Conservation (phyloP, 2,797 vertebrate genomes). For the Crocodylus rhombifer region DNA sequence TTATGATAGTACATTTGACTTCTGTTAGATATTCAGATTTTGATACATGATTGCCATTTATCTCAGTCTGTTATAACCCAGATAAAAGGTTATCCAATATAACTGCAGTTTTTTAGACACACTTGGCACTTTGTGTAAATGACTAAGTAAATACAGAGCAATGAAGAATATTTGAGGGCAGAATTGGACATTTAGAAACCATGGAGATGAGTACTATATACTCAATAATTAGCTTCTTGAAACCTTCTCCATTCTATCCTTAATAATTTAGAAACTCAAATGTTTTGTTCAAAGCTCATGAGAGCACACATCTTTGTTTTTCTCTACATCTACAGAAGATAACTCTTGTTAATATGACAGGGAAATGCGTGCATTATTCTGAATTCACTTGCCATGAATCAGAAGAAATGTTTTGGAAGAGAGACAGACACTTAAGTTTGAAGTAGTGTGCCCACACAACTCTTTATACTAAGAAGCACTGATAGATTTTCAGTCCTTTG, state of each 20-base stretch:
- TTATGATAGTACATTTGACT: background rate
- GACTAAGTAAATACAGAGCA: background rate
- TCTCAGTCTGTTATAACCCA: background rate
- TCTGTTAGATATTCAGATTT: background rate
- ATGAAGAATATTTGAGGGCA: background rate
- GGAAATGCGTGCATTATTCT: background rate
- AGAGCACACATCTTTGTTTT: background rate
- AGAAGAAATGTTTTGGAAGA: background rate
- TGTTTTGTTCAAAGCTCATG: background rate
- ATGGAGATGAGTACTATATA: background rate
- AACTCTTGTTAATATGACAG: background rate
- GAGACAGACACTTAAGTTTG: background rate
- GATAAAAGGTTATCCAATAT: background rate
- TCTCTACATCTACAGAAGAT: background rate
- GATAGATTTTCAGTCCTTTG: too few relatives aligned
- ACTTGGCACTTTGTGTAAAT: background rate
- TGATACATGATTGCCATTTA: background rate
- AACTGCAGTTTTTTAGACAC: background rate
- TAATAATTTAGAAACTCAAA: background rate
- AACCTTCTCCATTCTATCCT: background rate
- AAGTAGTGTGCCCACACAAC: background rate
- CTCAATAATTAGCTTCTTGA: background rate
- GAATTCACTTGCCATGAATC: background rate
- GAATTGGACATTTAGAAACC: background rate
- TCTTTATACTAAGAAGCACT: background rate